Percentiles rank a stretch among this genome's conserved stretches.
phyloP scores from a whole-genome alignment of 2,113 vertebrate genomes.

The Rhipidura dahli region DNA sequence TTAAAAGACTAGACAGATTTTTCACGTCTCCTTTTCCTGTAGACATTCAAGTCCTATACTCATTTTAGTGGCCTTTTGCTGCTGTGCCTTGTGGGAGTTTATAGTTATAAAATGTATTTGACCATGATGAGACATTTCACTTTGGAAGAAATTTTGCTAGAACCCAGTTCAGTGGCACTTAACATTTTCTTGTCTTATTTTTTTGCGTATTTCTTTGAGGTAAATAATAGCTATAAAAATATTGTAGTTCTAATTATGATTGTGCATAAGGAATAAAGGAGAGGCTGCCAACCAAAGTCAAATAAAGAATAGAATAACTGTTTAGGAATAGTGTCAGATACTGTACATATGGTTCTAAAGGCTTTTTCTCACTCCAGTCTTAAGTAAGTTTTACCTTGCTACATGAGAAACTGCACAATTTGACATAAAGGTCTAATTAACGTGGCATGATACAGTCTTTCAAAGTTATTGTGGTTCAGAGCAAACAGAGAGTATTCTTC shows the following conservation, averaged over 20 bases:
- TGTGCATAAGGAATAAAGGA: not conserved
- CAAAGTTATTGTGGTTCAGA: not conserved
- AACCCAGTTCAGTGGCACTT: not conserved
- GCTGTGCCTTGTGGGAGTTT: not conserved
- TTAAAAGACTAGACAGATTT: not conserved
- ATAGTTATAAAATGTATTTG: not conserved
- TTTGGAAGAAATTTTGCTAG: not conserved
- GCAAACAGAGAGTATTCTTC: not conserved
- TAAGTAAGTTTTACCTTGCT: not conserved
- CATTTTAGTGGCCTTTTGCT: not conserved
- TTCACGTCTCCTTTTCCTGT: not conserved
- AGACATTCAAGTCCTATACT: accelerated
- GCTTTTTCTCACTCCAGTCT: not conserved
- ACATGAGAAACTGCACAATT: not conserved
- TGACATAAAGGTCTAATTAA: not conserved
- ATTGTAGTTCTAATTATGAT: not conserved
- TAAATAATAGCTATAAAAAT: not conserved
- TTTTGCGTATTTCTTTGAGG: not conserved
- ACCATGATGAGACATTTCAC: not conserved
- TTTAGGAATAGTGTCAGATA: not conserved
- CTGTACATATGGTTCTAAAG: not conserved
- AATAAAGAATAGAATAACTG: not conserved
- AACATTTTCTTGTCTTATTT: not conserved
- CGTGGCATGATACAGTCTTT: accelerated
- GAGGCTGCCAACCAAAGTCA: not conserved